Conservation (phyloP, 1,140 invertebrate genomes). For the Halictus rubicundus region DNA sequence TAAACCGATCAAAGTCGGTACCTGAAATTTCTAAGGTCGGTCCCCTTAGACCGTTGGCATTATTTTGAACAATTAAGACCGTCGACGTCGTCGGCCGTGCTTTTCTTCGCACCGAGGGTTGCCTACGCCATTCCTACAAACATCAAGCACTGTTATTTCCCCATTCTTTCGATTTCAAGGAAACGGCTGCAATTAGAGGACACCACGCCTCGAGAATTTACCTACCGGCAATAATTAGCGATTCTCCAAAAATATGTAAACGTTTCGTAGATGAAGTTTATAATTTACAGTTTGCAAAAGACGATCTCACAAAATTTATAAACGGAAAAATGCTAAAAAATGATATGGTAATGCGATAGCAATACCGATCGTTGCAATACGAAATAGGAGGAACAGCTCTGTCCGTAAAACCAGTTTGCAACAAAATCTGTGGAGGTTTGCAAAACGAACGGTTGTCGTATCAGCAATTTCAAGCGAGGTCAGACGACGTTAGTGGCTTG, state of each 20-base stretch:
- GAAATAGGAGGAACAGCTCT: constrained; percentile 25
- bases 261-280: not conserved
- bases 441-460: constrained; percentile 68
- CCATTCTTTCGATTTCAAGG: not conserved
- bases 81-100: not conserved
- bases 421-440: constrained; percentile 65
- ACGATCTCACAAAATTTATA: not conserved
- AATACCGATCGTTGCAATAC: constrained; percentile 32
- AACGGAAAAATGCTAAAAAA: not conserved
- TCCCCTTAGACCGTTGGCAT: not conserved
- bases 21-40: not conserved
- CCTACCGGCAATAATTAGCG: not conserved
- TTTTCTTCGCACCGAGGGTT: not conserved
- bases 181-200: not conserved
- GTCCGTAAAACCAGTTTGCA: constrained; percentile 47
- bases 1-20: not conserved
- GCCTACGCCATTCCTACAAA: not conserved
- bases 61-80: not conserved
- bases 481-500: constrained; percentile 46
- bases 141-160: not conserved
- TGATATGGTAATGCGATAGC: not conserved
- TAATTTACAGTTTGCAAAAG: not conserved
- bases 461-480: constrained; percentile 67
- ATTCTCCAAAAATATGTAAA: not conserved
- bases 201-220: too few relatives aligned